A percentile compares a stretch with the other conserved stretches of the same genome.
phyloP scores from a whole-genome alignment of 2,888 invertebrate genomes.

The Gnatocerus cornutus region DNA sequence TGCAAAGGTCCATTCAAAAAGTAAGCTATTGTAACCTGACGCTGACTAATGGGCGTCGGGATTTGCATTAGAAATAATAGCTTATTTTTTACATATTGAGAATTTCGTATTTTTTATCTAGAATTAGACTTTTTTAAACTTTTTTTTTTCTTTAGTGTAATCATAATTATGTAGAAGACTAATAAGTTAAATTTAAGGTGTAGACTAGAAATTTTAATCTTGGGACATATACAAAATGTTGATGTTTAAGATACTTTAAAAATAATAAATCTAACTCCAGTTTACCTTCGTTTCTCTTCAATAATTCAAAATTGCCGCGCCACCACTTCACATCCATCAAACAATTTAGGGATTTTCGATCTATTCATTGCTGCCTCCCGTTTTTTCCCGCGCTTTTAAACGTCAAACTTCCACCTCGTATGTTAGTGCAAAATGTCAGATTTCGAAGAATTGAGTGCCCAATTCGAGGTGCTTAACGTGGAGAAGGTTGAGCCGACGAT shows the following conservation, averaged over 20 bases:
- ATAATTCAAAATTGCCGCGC: no score
- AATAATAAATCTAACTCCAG: slow-evolving; percentile 37
- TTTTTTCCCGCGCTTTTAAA: slow-evolving; percentile 27
- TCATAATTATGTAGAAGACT: slow-evolving; percentile 28
- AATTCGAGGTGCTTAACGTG: slow-evolving; percentile 62
- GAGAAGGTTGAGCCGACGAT: slow-evolving; percentile 71
- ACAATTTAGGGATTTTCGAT: no score
- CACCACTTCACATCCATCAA: no score
- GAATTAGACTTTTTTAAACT: slow-evolving; percentile 39
- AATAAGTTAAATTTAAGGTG: slow-evolving; percentile 25
- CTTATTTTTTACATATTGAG: slow-evolving; percentile 53
- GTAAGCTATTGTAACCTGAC: slow-evolving; percentile 45
- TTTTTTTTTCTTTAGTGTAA: slow-evolving; percentile 25
- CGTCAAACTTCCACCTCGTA: not conserved
- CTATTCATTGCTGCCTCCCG: not conserved
- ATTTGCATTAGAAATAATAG: slow-evolving; percentile 25
- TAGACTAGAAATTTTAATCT: slow-evolving; percentile 43
- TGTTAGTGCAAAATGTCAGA: slow-evolving; percentile 52
- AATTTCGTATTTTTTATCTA: slow-evolving; percentile 36
- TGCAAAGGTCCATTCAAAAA: slow-evolving; percentile 54
- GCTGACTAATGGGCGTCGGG: slow-evolving; percentile 9
- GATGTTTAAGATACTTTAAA: slow-evolving; percentile 47
- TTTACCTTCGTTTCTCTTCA: not conserved
- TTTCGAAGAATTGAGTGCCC: slow-evolving; percentile 55
- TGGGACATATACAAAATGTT: slow-evolving; percentile 42